Conservation (phyloP, 2,113 vertebrate species). For the Daboia siamensis region DNA sequence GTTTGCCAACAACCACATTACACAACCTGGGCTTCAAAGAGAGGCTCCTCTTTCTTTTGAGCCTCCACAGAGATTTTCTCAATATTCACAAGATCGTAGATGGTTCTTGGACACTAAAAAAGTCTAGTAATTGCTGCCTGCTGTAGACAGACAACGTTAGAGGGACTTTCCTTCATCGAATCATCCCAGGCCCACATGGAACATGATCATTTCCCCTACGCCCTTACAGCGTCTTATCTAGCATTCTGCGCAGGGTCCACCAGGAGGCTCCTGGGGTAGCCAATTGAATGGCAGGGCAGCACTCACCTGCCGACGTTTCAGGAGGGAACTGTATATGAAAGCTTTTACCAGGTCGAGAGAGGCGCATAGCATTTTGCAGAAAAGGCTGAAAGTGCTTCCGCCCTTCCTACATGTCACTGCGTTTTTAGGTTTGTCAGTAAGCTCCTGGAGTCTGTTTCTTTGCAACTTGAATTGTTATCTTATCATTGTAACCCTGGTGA, state of each 20-base stretch:
- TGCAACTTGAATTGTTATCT: no score
- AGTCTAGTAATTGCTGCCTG: no score
- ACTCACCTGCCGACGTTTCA: background rate
- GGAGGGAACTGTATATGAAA: background rate
- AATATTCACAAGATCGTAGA: background rate
- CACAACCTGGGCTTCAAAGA: background rate
- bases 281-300: background rate
- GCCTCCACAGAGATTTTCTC: background rate
- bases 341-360: background rate
- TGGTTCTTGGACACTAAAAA: background rate
- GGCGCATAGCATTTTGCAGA: no score
- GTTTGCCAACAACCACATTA: background rate
- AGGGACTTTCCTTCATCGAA: background rate
- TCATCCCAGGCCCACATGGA: background rate
- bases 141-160: accelerated
- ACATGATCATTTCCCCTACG: accelerated
- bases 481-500: no score
- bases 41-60: background rate
- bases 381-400: accelerated
- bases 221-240: background rate
- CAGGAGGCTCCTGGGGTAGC: background rate
- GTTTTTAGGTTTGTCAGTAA: no score
- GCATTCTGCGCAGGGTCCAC: background rate
- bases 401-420: background rate
- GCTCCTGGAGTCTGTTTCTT: no score